These are phyloP conservation scores for Vidua macroura DNA, from an alignment of 2,113 vertebrate species.

Conservation along the genomic window DNA sequence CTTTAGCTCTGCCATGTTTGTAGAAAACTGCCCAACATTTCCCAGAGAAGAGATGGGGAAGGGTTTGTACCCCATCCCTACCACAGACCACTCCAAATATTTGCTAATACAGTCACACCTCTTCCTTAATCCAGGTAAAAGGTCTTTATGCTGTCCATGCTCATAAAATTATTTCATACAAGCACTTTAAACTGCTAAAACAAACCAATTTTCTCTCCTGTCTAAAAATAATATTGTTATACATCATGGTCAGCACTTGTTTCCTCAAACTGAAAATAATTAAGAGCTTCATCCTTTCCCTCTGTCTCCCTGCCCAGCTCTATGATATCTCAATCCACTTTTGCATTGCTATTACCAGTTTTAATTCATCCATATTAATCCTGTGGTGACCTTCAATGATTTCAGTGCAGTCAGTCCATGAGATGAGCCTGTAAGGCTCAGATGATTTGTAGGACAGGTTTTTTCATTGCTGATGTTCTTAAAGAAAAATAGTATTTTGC, in stretches of 20 bases:
- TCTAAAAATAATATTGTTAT: not conserved
- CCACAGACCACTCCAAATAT: not conserved
- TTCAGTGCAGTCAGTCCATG: not conserved
- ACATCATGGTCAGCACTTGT: not conserved
- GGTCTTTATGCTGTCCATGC: not conserved
- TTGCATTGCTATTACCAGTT: not conserved
- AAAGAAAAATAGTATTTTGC: conserved; percentile 12
- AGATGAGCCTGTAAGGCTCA: not conserved
- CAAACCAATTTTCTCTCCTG: not conserved
- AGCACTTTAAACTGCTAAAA: not conserved
- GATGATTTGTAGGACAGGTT: not conserved
- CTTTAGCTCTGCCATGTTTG: not conserved
- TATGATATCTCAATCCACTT: not conserved
- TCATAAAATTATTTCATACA: not conserved
- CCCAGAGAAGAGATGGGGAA: not conserved
- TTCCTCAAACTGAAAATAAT: conserved; percentile 3
- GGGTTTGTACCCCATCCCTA: not conserved
- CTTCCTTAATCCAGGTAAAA: not conserved
- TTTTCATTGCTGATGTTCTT: not conserved
- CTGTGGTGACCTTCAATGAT: not conserved
- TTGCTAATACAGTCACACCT: not conserved
- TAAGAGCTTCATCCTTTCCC: not conserved
- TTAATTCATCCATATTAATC: conserved; percentile 42
- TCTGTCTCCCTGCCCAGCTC: not conserved
- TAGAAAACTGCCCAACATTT: not conserved